Base-by-base conservation (phyloP, 2,888 invertebrate species). In the Nomada fucata region DNA sequence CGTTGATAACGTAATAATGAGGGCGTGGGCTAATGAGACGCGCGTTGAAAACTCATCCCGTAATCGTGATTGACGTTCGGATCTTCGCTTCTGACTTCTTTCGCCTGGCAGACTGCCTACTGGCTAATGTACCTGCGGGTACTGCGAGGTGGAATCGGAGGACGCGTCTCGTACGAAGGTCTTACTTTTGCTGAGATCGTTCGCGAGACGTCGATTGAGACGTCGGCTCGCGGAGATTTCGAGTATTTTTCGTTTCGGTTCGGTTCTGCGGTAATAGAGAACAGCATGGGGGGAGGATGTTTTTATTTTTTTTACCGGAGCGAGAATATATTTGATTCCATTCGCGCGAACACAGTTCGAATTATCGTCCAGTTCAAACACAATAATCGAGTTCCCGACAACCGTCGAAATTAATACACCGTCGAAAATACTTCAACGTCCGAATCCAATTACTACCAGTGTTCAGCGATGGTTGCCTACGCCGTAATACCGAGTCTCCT, bases 1-100 rank as follows among this genome's bases (percentile, higher is more conserved):
- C 91, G 90, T 92, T 92, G 92, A 92, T 92, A 92, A 92, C 91
- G 90, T 91, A 91, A 92, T 92, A 92, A 92, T 91, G 91, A 92
- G 90, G 89, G 89, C 91, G 90, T 90, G 89, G 90, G 89, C 89
- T 92, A 92, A 92, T 92, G 90, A 92, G 90, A 88, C 86, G 84
- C 86, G 83, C 83, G 84, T 79, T 86, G 87, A 88, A 87, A 89
- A 86, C 83, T 86, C 86, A 85, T 83, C 77, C 82, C 76, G 79
- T 88, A 89, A 90, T 89, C 86, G 88, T 88, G 88, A 91, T 90
- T 89, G 88, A 90, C 89, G 85, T 87, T 55, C 74, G 44, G 70
- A 81, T 77, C 68, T 18, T 52, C 29, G 53, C 61, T 53, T 26
- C 79, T 29, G 15, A 26, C 20, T 69, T 70, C 60, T 55, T 73